Conservation (phyloP, 2,888 invertebrate species). For the Leptogaster cylindrica region DNA sequence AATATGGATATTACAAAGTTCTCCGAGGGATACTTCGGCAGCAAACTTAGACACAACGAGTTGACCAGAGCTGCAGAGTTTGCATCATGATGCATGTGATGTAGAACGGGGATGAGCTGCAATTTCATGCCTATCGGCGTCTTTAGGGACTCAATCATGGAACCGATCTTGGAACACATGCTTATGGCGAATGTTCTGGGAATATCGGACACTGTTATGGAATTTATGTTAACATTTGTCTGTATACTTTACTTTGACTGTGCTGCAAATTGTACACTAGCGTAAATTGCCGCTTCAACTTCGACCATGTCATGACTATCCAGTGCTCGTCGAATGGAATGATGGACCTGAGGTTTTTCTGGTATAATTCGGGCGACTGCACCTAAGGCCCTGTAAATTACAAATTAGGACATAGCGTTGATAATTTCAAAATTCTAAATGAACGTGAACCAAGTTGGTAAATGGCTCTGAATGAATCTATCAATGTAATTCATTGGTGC, state of each 20-base stretch:
- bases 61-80: slow-evolving; percentile 72
- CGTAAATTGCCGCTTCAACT: slow-evolving; percentile 94
- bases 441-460: too few species aligned
- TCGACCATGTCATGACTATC: slow-evolving; percentile 96
- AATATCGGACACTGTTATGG: slow-evolving; percentile 4
- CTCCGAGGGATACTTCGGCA: slow-evolving; percentile 79
- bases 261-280: slow-evolving; percentile 92
- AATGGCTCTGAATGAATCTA: too few species aligned
- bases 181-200: slow-evolving; percentile 91
- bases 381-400: slow-evolving; percentile 73
- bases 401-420: not conserved
- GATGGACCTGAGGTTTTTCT: slow-evolving; percentile 93
- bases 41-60: slow-evolving; percentile 73
- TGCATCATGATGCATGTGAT: slow-evolving; percentile 89
- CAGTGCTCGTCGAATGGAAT: slow-evolving; percentile 87
- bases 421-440: not conserved
- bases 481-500: too few species aligned
- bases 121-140: slow-evolving; percentile 92
- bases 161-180: slow-evolving; percentile 93
- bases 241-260: slow-evolving; percentile 80
- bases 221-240: not conserved
- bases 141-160: slow-evolving; percentile 92
- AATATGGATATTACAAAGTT: slow-evolving; percentile 83
- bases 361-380: slow-evolving; percentile 93
- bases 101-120: slow-evolving; percentile 86